Base-by-base conservation (phyloP, 1,140 invertebrate genomes). In the Colletes latitarsis region DNA sequence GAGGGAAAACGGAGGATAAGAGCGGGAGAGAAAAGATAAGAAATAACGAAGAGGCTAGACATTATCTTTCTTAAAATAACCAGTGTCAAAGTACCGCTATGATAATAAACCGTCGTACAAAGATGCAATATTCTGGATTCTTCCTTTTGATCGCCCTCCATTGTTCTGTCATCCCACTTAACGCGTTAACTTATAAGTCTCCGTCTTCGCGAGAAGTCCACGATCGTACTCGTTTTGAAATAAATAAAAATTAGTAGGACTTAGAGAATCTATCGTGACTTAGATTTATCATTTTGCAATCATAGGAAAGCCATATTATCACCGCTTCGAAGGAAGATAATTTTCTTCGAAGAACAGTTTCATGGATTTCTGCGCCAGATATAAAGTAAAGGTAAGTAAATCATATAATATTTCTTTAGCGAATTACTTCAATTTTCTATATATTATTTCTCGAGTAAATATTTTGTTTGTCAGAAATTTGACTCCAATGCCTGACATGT, bases 1-100 rank as follows among this genome's bases (percentile, higher is more conserved):
- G 30, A 2, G 30, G 30, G 30, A 72, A 84, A 69, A 84, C 14
- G 21, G 49, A 66, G 58, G 43, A 63, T 71, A 71, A 75, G 70
- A 62, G 64, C 55, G 63, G 52, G 55, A 82, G 62, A 88, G 64
- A 82, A 55, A 62, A 81, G 63, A 85, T 83, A 87, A 81, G 66
- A 88, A 83, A 88, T 84, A 84, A 74, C 83, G 73, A 89, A 89
- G 88, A 92, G 88, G 84, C 87, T 93, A 92, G 89, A 92, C 91
- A 92, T 92, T 93, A 92, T 92, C 92, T 93, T 93, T 92, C 92
- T 90, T 92, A 93, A 93, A 92, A 89, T 91, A 92, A 92, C 91
- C 91, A 91, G 92, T 92, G 92, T 92, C 91, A 93, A 92, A 92
- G 89, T 92, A 92, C 85, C 80, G 89, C 89, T 92, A 91, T 85